phyloP scores from a whole-genome alignment of 2,888 invertebrate genomes.

The Oegoconia quadripuncta region DNA sequence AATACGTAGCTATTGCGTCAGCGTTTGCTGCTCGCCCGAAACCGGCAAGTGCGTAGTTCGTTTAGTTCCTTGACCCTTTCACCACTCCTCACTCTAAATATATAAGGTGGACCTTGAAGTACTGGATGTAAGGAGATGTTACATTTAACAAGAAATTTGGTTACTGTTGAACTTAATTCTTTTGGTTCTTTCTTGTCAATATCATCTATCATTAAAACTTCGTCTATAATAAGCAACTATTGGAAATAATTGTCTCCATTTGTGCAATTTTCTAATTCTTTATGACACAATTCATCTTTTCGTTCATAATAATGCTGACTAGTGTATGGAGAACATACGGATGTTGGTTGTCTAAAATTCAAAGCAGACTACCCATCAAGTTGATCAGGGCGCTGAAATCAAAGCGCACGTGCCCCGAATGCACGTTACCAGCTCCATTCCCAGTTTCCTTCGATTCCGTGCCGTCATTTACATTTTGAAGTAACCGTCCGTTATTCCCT shows the following conservation, averaged over 20 bases:
- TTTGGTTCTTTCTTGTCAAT: no score
- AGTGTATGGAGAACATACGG: no score
- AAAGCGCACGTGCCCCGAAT: conserved; percentile 56
- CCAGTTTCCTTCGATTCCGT: conserved; percentile 31
- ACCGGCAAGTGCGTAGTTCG: conserved; percentile 42
- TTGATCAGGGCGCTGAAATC: conserved; percentile 54
- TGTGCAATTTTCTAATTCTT: no score
- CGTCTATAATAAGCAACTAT: no score
- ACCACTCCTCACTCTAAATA: conserved; percentile 16
- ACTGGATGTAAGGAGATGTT: conserved; percentile 9
- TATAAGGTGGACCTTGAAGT: conserved; percentile 29
- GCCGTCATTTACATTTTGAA: conserved; percentile 46
- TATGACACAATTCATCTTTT: no score
- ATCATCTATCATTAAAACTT: no score
- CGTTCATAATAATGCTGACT: no score
- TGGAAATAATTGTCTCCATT: no score
- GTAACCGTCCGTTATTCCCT: conserved; percentile 14
- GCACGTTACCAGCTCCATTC: conserved; percentile 29
- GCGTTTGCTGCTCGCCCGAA: conserved; percentile 24
- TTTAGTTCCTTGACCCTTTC: conserved; percentile 52
- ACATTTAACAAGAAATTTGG: no score
- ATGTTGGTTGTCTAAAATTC: conserved; percentile 33
- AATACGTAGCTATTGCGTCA: conserved; percentile 58
- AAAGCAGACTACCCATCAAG: conserved; percentile 37
- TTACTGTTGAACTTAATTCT: no score